Conservation (phyloP, 2,113 vertebrate species). For the Ornithorhynchus anatinus region DNA sequence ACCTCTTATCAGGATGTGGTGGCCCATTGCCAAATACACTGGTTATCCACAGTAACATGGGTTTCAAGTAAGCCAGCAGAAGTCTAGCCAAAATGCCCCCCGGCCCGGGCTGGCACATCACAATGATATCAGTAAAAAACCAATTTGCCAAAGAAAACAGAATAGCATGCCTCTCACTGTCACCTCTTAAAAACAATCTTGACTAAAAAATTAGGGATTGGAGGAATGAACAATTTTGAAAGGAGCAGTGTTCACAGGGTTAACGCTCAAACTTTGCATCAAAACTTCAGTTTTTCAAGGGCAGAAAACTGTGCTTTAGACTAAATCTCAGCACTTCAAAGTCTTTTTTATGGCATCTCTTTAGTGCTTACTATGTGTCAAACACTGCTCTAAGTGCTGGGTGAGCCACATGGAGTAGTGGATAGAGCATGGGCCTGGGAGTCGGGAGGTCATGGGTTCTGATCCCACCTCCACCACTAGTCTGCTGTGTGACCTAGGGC, state of each 20-base stretch:
- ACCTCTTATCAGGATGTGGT: slow-evolving; percentile 13
- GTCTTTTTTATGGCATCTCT: too few relatives aligned
- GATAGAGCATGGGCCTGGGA: too few relatives aligned
- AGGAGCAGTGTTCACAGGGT: background rate
- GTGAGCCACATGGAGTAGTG: too few relatives aligned
- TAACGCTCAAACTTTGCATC: slow-evolving; percentile 47
- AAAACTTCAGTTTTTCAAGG: slow-evolving; percentile 46
- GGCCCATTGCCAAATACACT: slow-evolving; percentile 29
- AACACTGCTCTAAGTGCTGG: too few relatives aligned
- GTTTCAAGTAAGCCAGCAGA: slow-evolving; percentile 38
- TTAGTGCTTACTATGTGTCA: too few relatives aligned
- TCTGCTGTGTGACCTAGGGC: too few relatives aligned
- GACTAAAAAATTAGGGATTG: background rate
- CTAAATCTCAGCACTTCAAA: slow-evolving; percentile 21
- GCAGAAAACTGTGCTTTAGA: slow-evolving; percentile 26
- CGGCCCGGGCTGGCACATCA: background rate
- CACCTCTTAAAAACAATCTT: background rate
- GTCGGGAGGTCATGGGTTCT: too few relatives aligned
- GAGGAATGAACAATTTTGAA: background rate
- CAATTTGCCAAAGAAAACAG: slow-evolving; percentile 1
- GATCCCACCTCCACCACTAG: too few relatives aligned
- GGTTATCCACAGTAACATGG: background rate
- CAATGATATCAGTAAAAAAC: background rate
- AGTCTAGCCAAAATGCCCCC: slow-evolving; percentile 32
- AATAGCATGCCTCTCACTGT: background rate